Base-by-base conservation (phyloP, 1,140 invertebrate genomes). In the Riptortus pedestris region DNA sequence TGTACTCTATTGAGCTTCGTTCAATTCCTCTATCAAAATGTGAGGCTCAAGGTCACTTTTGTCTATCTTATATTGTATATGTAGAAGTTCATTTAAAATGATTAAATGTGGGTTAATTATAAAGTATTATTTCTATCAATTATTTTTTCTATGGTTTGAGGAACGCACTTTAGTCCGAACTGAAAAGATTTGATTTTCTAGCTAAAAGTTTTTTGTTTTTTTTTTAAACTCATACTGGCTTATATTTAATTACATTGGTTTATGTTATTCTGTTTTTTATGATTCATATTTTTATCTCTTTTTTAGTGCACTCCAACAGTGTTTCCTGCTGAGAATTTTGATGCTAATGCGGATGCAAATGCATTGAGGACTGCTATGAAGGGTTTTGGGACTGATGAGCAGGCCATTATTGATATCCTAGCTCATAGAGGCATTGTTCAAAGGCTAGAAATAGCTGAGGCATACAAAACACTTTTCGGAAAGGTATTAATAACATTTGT, bases 391-490 rank as follows among this genome's bases (percentile, higher is more conserved):
- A 93, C 91, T 1, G 89, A 96, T 75, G 93, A 96, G 74, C 87
- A 90, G 71, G 83, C 88, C 51, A 90, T 98, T 70, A 95, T 95
- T 70, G 88, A 93, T 70, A 83, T 96, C 1, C 77, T 97, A 5
- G 89, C 88, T 51, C 85, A 87, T 70, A 82, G 93, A 68, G 90
- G 90, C 63, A 90, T 90, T 71, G 86, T 88, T 16, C 93, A 97
- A 76, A 82, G 96, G 68, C 77, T 92, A 64, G 86, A 96, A 75
- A 93, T 98, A 69, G 85, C 87, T 11, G 84, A 88, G 70, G 84
- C 87, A 0, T 99, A 91, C 76, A 97, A 98, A 78, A 92, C 89
- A 52, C 83, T 89, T 70, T 98, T 90, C 74, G 95, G 94, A 74
- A 96, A 95, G 73, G 82, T 74, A 68, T 57, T 64, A 29, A 29